A percentile compares a stretch with the other conserved stretches of the same genome.
Evolutionary conservation across 2,113 vertebrate species (phyloP).

Genomic region (Oncorhynchus mykiss): DNA sequence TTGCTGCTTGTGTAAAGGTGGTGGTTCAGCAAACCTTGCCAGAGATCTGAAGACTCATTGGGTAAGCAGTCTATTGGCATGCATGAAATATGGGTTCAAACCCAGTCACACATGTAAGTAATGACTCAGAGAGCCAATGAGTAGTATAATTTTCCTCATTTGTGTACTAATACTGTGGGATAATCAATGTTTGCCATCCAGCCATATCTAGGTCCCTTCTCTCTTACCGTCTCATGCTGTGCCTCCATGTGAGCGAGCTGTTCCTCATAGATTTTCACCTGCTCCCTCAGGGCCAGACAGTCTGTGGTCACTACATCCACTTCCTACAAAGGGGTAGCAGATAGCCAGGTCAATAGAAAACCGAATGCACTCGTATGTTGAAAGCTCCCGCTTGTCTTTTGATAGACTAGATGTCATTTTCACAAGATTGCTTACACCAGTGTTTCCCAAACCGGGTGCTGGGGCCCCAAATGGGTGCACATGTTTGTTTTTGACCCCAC

Average conservation of each 20-base stretch:
- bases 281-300: slow-evolving; percentile 75
- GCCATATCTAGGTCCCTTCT: slow-evolving; percentile 17
- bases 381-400: neutral
- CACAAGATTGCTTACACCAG: no score
- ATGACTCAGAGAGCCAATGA: neutral
- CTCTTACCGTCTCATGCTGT: slow-evolving; percentile 63
- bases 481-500: no score
- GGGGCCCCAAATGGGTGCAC: no score
- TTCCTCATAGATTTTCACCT: slow-evolving; percentile 71
- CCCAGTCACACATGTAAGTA: no score
- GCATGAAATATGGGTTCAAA: no score
- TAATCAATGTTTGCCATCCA: neutral
- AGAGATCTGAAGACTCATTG: no score
- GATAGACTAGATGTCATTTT: no score
- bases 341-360: slow-evolving; percentile 42
- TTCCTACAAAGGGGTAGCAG: slow-evolving; percentile 59
- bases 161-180: neutral
- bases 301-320: slow-evolving; percentile 69
- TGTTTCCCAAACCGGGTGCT: no score
- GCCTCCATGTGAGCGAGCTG: slow-evolving; percentile 70
- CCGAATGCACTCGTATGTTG: neutral
- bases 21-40: no score
- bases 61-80: no score
- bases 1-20: neutral
- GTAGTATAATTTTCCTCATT: neutral